Evolutionary conservation across 1,140 invertebrate genomes (phyloP), one percentile per base, ranked within the genome.

Genomic region (Tetragnatha versicolor): DNA sequence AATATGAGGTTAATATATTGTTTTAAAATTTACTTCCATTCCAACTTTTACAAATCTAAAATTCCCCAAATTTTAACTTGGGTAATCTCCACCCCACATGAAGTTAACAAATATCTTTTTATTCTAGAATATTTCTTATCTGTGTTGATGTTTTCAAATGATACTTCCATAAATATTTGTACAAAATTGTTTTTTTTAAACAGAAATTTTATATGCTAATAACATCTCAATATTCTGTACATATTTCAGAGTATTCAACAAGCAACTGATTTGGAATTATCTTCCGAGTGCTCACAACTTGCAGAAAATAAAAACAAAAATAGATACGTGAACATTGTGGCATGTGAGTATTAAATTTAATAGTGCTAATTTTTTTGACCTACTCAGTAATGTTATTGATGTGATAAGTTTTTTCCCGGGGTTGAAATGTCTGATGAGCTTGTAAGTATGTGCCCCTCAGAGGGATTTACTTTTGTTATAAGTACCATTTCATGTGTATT

Each of bases 281-380:
- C 92, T 14, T 93, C 93, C 55, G 94, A 96, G 83, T 91, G 93
- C 86, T 97, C 94, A 3, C 93, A 95, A 83, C 90, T 93, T 83
- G 91, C 92, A 3, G 95, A 97, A 83, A 98, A 98, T 85, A 93
- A 95, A 85, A 88, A 91, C 66, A 98, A 98, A 86, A 98, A 98
- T 87, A 90, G 96, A 86, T 98, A 98, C 86, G 88, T 96, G 17
- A 98, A 98, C 84, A 97, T 98, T 81, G 92, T 96, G 80, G 95
- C 96, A 60, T 98, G 94, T 96, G 89, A 91, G 92, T 90, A 63
- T 75, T 65, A 60, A 68, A 63, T 49, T 68, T 75, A 27, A 25
- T 14, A 80, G 12, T 68, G n/a, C 83, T 81, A 83, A n/a, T n/a
- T n/a, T n/a, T n/a, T n/a, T n/a, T n/a, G n/a, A n/a, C n/a, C n/a